Evolutionary conservation across 2,113 vertebrate species (phyloP), one percentile per base, ranked within the genome.

Genomic region (Archocentrus centrarchus): DNA sequence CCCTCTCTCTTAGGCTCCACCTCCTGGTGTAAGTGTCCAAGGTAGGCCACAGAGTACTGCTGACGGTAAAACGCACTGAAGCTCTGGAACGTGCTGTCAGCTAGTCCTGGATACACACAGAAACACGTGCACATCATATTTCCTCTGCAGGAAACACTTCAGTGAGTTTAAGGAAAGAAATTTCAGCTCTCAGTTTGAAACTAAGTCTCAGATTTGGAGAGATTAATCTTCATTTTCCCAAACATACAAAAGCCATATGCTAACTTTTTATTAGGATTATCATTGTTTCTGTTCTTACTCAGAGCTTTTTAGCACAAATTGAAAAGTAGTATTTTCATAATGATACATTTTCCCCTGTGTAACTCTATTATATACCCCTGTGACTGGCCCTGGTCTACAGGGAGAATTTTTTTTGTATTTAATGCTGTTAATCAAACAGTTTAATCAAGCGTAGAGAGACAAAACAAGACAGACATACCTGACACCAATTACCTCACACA

Each of bases 41-140:
- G 96, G 90, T 97, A 97, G 18, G 97, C 96, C 85, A 97, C 95
- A 0, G 94, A 81, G 0, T 97, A 96, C 87, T 99, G 98, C 44
- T 96, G 95, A 18, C 79, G 95, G 91, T 98, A 98, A 91, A 96
- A 97, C 0, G 93, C 97, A 68, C 97, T 96, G 93, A 98, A 98
- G 93, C 96, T 97, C 86, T 96, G 96, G 88, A 98, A 94, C 32
- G 93, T 82, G 1, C 95, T 95, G 83, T 98, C 97, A 2, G 97
- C 96, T 79, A 96, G 96, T 15, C 96, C 97, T 98, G 87, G 37
- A 95, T 13, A 90, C 50, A 93, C 0, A 88, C 63, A 80, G 39
- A 78, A 62, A 78, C 37, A 37, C 11, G 47, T 50, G 68, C 39
- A 77, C 7, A 79, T 10, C 7, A 44, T 5, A n/a, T 60, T 77